Conservation (phyloP, 2,888 invertebrate species). For the Nymphalis c-album region DNA sequence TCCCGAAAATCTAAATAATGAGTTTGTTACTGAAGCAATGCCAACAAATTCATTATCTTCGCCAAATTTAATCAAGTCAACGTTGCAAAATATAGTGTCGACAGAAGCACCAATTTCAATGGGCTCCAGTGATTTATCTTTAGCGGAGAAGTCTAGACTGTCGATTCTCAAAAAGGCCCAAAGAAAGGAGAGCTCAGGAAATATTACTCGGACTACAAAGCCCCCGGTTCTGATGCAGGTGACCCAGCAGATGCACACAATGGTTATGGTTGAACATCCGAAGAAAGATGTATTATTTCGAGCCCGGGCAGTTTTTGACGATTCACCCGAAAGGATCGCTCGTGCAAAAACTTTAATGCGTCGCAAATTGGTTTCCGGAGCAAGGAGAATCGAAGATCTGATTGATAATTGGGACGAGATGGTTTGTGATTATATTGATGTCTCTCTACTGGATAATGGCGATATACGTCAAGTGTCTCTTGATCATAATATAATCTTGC, state of each 20-base stretch:
- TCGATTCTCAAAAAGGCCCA: constrained; percentile 67
- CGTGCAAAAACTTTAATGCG: constrained; percentile 66
- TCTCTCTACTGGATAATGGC: constrained; percentile 49
- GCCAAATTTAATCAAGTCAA: constrained; percentile 8
- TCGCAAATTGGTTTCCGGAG: constrained; percentile 58
- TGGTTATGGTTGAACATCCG: constrained; percentile 64
- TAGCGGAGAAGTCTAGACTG: constrained; percentile 65
- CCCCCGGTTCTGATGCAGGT: constrained; percentile 68
- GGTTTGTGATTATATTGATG: constrained; percentile 70
- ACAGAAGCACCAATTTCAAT: neutral
- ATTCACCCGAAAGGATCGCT: constrained; percentile 53
- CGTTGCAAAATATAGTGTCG: neutral
- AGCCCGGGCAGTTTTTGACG: constrained; percentile 48
- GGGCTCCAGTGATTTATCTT: constrained; percentile 48
- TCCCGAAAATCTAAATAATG: constrained; percentile 31
- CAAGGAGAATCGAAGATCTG: constrained; percentile 62
- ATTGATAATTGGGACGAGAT: constrained; percentile 69
- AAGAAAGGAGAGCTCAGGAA: constrained; percentile 53
- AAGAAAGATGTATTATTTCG: constrained; percentile 47
- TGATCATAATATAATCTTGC: constrained; percentile 3
- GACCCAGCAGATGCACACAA: constrained; percentile 55
- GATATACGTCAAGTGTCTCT: neutral
- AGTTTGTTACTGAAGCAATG: constrained; percentile 5
- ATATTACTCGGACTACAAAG: constrained; percentile 49
- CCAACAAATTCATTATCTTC: constrained; percentile 11